Percentiles rank a stretch among this genome's conserved stretches.
Evolutionary conservation across 2,888 invertebrate genomes (phyloP).

Genomic region (Agrilus biguttatus): DNA sequence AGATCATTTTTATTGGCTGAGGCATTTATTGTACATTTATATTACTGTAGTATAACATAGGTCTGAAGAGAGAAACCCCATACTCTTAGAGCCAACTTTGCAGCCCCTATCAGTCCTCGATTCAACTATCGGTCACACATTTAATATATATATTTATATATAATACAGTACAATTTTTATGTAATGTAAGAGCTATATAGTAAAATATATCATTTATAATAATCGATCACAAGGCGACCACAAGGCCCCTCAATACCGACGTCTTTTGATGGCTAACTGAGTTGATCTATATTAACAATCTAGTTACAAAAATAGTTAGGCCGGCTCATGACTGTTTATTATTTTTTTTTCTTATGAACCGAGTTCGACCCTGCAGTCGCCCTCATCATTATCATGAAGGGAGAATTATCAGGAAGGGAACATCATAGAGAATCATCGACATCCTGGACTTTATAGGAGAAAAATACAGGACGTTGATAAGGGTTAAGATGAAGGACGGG

Average conservation of each 20-base stretch:
- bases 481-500: slow-evolving; percentile 10
- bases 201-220: slow-evolving; percentile 30
- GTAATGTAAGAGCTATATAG: slow-evolving; percentile 20
- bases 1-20: slow-evolving; percentile 29
- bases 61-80: slow-evolving; percentile 27
- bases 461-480: no score
- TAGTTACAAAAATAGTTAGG: slow-evolving; percentile 30
- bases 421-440: background rate
- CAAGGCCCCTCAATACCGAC: slow-evolving; percentile 8
- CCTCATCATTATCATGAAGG: slow-evolving; percentile 2
- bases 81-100: slow-evolving; percentile 24
- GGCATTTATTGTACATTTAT: slow-evolving; percentile 36
- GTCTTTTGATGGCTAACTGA: slow-evolving; percentile 21
- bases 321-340: slow-evolving; percentile 23
- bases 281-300: slow-evolving; percentile 22
- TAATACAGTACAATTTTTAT: slow-evolving; percentile 17
- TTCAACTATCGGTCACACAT: slow-evolving; percentile 9
- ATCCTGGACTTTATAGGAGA: no score
- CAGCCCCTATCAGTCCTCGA: slow-evolving; percentile 11
- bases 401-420: slow-evolving; percentile 13
- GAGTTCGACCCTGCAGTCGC: slow-evolving; percentile 13
- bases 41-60: slow-evolving; percentile 28
- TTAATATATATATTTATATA: slow-evolving; percentile 12
- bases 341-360: slow-evolving; percentile 16
- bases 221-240: slow-evolving; percentile 8